Conservation (phyloP, 2,888 invertebrate genomes). For the Cylloceria caligata region DNA sequence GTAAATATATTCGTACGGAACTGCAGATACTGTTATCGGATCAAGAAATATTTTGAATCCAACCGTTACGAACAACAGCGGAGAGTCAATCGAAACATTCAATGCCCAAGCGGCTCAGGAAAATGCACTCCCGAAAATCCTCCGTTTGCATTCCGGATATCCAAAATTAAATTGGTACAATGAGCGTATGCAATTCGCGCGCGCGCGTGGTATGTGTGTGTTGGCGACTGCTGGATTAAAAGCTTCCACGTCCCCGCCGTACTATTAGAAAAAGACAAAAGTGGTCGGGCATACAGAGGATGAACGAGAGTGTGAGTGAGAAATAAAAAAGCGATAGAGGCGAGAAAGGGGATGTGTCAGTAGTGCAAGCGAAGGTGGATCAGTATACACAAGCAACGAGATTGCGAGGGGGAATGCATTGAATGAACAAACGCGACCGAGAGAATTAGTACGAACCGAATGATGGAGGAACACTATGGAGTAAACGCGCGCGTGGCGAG, state of each 20-base stretch:
- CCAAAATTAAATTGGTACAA: constrained; percentile 66
- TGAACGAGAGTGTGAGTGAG: constrained; percentile 29
- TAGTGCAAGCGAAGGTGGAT: constrained; percentile 29
- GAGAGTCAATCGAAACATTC: background rate
- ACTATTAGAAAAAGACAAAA: constrained; percentile 30
- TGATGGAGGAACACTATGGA: constrained; percentile 59
- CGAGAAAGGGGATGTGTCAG: constrained; percentile 54
- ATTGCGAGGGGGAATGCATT: constrained; percentile 38
- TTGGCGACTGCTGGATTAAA: constrained; percentile 39
- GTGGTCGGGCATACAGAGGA: background rate
- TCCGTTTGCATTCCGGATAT: constrained; percentile 31
- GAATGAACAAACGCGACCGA: constrained; percentile 36
- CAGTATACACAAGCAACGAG: constrained; percentile 22
- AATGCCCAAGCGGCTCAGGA: background rate
- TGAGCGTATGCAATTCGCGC: constrained; percentile 53
- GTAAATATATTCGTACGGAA: constrained; percentile 14
- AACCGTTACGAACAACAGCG: background rate
- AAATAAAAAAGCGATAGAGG: constrained; percentile 55
- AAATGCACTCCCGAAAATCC: background rate
- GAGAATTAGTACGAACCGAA: constrained; percentile 63
- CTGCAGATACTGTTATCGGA: background rate
- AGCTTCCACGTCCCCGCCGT: constrained; percentile 21
- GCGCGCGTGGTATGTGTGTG: constrained; percentile 25
- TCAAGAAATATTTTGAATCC: background rate
- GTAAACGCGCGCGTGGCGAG: constrained; percentile 42